phyloP scores from a whole-genome alignment of 2,888 invertebrate species.

The Habroteleia sp. region DNA sequence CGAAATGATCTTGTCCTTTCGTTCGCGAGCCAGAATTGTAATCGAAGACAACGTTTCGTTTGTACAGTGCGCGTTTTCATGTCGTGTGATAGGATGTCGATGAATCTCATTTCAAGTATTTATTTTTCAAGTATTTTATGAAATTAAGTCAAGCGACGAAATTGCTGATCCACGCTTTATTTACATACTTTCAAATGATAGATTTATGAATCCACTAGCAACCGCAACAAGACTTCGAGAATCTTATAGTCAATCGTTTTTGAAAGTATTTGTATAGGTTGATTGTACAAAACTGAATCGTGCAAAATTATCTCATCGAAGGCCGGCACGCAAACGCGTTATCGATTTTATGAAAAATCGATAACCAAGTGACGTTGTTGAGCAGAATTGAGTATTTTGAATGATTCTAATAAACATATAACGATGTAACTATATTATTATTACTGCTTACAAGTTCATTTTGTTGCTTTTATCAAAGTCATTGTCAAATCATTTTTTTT shows the following conservation, averaged over 20 bases:
- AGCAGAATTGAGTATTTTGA: conserved; percentile 50
- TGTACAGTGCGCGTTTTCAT: conserved; percentile 17
- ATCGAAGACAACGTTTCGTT: conserved; percentile 19
- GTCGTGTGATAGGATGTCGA: conserved; percentile 25
- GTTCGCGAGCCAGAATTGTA: conserved; percentile 19
- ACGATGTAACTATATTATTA: conserved; percentile 35
- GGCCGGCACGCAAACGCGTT: conserved; percentile 22
- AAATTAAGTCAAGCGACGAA: conserved; percentile 18
- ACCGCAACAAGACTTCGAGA: conserved; percentile 12
- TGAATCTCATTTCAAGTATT: conserved; percentile 46
- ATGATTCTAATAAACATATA: conserved; percentile 58
- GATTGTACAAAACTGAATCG: conserved; percentile 37
- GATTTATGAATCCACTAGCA: conserved; percentile 1
- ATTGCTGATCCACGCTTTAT: not conserved
- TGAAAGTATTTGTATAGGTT: conserved; percentile 35
- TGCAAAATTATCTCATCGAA: conserved; percentile 50
- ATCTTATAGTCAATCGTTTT: conserved; percentile 35
- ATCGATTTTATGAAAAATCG: conserved; percentile 13
- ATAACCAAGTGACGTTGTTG: conserved; percentile 9
- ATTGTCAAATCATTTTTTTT: conserved; percentile 11
- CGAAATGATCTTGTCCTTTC: conserved; percentile 16
- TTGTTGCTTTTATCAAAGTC: conserved; percentile 16
- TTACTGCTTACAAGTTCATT: conserved; percentile 20
- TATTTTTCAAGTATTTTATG: conserved; percentile 35
- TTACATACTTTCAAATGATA: conserved; percentile 1